Evolutionary conservation across 2,888 invertebrate species (phyloP).

Genomic region (Seira sanloemensis): DNA sequence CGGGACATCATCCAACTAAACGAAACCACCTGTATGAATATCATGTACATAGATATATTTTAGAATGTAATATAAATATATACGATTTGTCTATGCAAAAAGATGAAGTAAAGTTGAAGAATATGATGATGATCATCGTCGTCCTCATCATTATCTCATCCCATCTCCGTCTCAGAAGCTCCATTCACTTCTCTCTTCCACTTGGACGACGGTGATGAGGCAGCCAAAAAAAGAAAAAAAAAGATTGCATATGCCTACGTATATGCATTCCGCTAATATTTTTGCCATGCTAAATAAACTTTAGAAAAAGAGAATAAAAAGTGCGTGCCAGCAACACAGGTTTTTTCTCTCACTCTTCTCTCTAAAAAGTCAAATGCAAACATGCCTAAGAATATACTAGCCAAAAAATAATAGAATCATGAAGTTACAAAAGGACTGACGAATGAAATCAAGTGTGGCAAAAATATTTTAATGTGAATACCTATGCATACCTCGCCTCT

Average conservation of each 20-base stretch:
- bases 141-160: not conserved
- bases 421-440: slow-evolving; percentile 24
- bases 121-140: slow-evolving; percentile 15
- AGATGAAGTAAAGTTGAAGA: not conserved
- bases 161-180: not conserved
- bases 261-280: not conserved
- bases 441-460: slow-evolving; percentile 57
- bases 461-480: slow-evolving; percentile 27
- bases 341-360: too few species aligned
- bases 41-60: slow-evolving; percentile 28
- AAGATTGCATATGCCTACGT: not conserved
- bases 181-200: not conserved
- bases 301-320: not conserved
- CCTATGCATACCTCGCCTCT: not conserved
- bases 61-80: not conserved
- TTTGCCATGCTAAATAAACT: slow-evolving; percentile 15
- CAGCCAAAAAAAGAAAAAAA: not conserved
- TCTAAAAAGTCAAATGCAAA: too few species aligned
- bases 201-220: not conserved
- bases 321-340: slow-evolving; percentile 59
- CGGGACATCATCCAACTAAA: slow-evolving; percentile 25
- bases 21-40: slow-evolving; percentile 28
- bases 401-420: slow-evolving; percentile 13
- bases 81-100: not conserved
- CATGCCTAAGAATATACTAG: slow-evolving; percentile 3